These are phyloP conservation scores for Apteryx owenii DNA, from an alignment of 2,113 vertebrate species.

Conservation along the genomic window DNA sequence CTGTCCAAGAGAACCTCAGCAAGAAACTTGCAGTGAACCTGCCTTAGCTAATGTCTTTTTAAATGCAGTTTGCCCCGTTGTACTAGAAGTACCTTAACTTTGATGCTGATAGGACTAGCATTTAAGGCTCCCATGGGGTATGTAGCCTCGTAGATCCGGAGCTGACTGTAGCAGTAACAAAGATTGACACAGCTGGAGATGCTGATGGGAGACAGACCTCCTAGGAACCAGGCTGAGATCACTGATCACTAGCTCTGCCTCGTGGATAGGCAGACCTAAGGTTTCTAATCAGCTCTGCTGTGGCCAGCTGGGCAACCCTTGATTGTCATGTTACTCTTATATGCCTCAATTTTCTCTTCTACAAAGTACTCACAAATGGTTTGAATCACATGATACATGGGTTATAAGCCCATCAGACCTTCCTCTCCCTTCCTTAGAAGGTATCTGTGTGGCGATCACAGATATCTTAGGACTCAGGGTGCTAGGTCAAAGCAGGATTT, in stretches of 20 bases:
- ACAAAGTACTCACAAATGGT: neutral
- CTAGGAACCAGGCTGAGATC: neutral
- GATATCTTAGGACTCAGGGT: neutral
- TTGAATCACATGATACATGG: neutral
- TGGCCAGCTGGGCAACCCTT: neutral
- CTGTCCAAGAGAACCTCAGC: neutral
- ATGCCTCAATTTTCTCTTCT: neutral
- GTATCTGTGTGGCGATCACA: neutral
- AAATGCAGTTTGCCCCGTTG: neutral
- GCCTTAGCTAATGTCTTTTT: neutral
- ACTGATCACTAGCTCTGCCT: neutral
- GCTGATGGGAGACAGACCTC: neutral
- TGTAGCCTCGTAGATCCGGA: neutral
- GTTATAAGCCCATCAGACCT: neutral
- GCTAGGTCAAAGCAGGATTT: neutral
- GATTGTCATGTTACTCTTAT: neutral
- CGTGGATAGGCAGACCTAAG: neutral
- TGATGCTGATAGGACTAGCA: too few relatives aligned
- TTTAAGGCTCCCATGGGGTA: neutral
- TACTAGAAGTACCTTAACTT: neutral
- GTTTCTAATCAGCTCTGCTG: neutral
- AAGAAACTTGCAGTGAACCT: neutral
- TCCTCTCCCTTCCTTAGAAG: neutral
- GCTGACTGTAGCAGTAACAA: neutral
- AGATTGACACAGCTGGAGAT: neutral